Evolutionary conservation across 2,113 vertebrate species (phyloP).

Genomic region (Panthera leo): DNA sequence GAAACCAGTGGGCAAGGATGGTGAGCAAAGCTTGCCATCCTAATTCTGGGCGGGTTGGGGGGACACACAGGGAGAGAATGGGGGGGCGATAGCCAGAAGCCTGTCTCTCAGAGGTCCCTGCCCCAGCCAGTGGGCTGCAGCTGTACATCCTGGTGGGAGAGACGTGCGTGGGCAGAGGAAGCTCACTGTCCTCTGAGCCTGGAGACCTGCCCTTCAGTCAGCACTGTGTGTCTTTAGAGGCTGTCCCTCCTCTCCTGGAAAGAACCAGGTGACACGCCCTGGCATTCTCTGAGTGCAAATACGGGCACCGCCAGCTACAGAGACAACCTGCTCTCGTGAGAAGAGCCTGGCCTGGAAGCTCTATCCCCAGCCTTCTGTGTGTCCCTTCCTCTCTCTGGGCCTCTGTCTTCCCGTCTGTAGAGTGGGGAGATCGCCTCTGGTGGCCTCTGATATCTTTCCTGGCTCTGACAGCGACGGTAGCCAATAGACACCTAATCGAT

Average conservation of each 20-base stretch:
- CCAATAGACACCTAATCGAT: neutral
- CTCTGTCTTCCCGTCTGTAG: neutral
- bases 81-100: neutral
- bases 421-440: neutral
- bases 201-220: neutral
- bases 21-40: neutral
- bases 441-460: neutral
- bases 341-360: neutral
- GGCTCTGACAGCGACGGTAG: neutral
- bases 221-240: neutral
- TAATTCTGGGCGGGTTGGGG: neutral
- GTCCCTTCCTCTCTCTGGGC: neutral
- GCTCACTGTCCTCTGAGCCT: neutral
- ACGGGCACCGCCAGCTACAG: neutral
- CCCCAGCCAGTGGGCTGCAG: too few relatives aligned
- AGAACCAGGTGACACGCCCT: too few relatives aligned
- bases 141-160: neutral
- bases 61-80: too few relatives aligned
- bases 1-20: neutral
- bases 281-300: neutral
- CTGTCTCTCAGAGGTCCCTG: neutral
- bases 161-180: fast-evolving
- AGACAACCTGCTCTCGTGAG: neutral
- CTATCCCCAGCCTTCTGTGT: neutral
- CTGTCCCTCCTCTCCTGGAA: neutral